Percentiles rank a stretch among this genome's conserved stretches.
Conservation (phyloP, 2,113 vertebrate species). For the Herpailurus yagouaroundi region DNA sequence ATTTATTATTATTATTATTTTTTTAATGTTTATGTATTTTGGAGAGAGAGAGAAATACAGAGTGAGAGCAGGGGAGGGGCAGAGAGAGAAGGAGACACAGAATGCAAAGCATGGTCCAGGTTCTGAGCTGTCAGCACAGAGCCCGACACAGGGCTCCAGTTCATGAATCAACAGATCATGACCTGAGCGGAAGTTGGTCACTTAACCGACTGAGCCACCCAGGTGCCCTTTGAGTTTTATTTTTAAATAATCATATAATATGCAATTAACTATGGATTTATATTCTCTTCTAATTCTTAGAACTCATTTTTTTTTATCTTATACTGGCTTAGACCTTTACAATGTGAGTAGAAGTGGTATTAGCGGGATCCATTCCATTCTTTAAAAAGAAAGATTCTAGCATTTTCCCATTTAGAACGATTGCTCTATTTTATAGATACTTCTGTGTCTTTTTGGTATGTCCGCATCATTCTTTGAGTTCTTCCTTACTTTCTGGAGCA, state of each 20-base stretch:
- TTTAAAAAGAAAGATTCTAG: neutral
- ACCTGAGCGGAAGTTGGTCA: no score
- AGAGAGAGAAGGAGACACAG: no score
- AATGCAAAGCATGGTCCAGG: no score
- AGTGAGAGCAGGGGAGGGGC: no score
- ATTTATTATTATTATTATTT: no score
- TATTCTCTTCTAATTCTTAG: neutral
- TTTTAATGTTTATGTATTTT: no score
- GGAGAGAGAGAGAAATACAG: no score
- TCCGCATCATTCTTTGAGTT: neutral
- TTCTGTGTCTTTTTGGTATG: neutral
- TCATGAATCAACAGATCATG: no score
- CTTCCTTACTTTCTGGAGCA: neutral
- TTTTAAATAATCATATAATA: neutral
- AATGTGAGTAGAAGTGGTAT: neutral
- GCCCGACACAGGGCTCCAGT: no score
- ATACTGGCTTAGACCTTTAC: neutral
- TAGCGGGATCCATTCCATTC: neutral
- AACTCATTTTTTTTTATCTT: neutral
- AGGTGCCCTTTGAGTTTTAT: no score
- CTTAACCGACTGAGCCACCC: no score
- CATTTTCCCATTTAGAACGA: neutral
- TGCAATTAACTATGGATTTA: neutral
- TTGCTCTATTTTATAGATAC: neutral
- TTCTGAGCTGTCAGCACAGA: no score